Percentiles rank a stretch among this genome's conserved stretches.
phyloP scores from a whole-genome alignment of 2,113 vertebrate genomes.

The Bubalus kerabau region DNA sequence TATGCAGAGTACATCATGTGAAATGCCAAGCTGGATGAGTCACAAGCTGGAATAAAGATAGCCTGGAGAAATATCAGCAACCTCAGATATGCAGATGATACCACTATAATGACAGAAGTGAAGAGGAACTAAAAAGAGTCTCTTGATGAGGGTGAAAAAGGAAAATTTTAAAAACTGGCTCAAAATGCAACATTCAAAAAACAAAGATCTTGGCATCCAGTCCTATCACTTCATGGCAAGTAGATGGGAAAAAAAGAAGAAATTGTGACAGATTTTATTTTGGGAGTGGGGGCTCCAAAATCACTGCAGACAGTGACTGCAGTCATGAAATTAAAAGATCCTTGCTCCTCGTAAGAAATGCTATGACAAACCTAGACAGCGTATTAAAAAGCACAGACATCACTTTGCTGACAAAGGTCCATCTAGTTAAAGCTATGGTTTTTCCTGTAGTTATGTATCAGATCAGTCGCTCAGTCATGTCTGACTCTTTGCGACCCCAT shows the following conservation, averaged over 20 bases:
- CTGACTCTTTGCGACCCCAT: too few relatives aligned
- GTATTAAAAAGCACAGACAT: not conserved
- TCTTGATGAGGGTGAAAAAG: not conserved
- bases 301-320: not conserved
- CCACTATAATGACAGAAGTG: not conserved
- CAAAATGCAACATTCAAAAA: not conserved
- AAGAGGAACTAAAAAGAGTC: not conserved
- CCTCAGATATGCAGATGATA: not conserved
- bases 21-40: not conserved
- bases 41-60: not conserved
- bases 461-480: too few relatives aligned
- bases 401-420: not conserved
- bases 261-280: not conserved
- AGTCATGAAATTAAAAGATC: not conserved
- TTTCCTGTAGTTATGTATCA: not conserved
- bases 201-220: not conserved
- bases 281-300: not conserved
- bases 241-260: not conserved
- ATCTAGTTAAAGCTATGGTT: not conserved
- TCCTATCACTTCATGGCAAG: not conserved
- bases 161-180: not conserved
- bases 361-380: not conserved
- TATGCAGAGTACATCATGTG: not conserved
- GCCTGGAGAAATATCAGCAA: not conserved
- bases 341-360: not conserved